Base-by-base conservation (phyloP, 2,888 invertebrate species). In the Pterostichus niger region DNA sequence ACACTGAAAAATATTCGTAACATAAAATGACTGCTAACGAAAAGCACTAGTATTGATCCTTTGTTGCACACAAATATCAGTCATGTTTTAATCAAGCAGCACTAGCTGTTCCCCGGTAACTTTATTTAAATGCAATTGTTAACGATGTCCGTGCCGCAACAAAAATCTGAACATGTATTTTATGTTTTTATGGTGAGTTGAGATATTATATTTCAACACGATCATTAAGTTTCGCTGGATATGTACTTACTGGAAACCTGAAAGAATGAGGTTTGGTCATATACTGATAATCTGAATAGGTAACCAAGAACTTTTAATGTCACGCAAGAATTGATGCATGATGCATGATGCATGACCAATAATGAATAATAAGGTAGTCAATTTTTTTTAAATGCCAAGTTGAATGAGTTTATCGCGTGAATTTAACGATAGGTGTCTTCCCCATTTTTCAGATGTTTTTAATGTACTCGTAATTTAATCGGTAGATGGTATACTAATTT, bases 51-150 rank as follows among this genome's bases (percentile, higher is more conserved):
- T 71, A 71, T 71, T 44, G 68, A 71, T 71, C 68, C 44, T 71
- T 71, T 71, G 68, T 71, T 71, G 40, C 68, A 71, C 44, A 44
- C 68, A 71, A 71, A 71, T 71, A 71, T 5, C 68, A 71, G 68
- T 71, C 68, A 71, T 71, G 68, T 71, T 71, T 71, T 71, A 71
- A 71, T 71, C 68, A 71, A 44, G 44, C 44, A 71, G 13, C 40
- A 44, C 68, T 44, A 17, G 68, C 17, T n/a, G n/a, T n/a, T n/a
- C n/a, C n/a, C n/a, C n/a, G 44, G 40, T 71, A 71, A 71, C 68
- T 71, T 44, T 13, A 71, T 71, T 64, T 64, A 64, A 64, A 64
- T 64, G 64, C 40, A 64, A 13, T 64, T 13, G 44, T 71, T 71
- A 64, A 46, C 44, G 44, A 17, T 11, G 2, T 64, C 13, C 68